Percentiles rank a stretch among this genome's conserved stretches.
Conservation (phyloP, 2,888 invertebrate genomes). For the Alviniconcha strummeri region DNA sequence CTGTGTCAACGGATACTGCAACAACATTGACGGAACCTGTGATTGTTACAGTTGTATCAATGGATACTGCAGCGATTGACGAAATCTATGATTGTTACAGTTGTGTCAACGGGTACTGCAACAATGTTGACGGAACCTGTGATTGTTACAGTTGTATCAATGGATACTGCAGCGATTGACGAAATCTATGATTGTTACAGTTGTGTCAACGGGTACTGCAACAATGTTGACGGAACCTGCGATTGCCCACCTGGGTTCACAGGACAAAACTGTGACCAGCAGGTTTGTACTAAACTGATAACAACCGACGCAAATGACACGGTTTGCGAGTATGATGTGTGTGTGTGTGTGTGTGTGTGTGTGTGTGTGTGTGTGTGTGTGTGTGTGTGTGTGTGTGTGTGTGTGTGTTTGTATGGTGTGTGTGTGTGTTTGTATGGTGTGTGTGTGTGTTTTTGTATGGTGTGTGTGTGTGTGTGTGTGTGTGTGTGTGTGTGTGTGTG, state of each 20-base stretch:
- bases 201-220: slow-evolving; percentile 52
- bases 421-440: slow-evolving; percentile 6
- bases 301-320: no score
- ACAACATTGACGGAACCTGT: slow-evolving; percentile 53
- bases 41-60: slow-evolving; percentile 37
- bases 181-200: no score
- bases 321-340: not conserved
- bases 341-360: slow-evolving; percentile 22
- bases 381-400: slow-evolving; percentile 17
- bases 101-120: slow-evolving; percentile 51
- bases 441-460: not conserved
- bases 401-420: slow-evolving; percentile 2
- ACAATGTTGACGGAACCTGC: slow-evolving; percentile 54
- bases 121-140: slow-evolving; percentile 53
- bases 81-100: slow-evolving; percentile 38
- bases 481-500: slow-evolving; percentile 10
- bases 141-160: slow-evolving; percentile 37
- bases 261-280: slow-evolving; percentile 48
- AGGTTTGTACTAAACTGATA: slow-evolving; percentile 18
- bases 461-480: not conserved
- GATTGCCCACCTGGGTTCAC: slow-evolving; percentile 57
- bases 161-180: no score
- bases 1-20: slow-evolving; percentile 51
- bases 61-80: no score
- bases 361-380: slow-evolving; percentile 21